Base-by-base conservation (phyloP, 2,888 invertebrate species). In the Lepidonotus clava region DNA sequence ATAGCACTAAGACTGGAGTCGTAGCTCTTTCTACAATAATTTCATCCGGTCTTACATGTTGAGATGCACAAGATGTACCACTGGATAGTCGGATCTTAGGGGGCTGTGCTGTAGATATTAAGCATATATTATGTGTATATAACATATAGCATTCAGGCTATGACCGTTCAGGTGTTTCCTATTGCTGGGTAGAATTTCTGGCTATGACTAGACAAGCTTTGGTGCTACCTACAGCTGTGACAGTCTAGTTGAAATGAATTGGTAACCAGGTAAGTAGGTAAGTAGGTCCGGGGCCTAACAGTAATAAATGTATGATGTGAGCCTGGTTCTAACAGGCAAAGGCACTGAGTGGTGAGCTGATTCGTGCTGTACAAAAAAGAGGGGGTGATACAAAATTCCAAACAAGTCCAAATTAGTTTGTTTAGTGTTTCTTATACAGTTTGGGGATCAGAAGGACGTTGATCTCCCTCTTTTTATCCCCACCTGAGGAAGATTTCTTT, bases 361-460 rank as follows among this genome's bases (percentile, higher is more conserved):
- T n/a, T n/a, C n/a, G n/a, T n/a, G n/a, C n/a, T n/a, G n/a, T n/a
- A n/a, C n/a, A n/a, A n/a, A n/a, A n/a, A n/a, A n/a, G n/a, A n/a
- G n/a, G n/a, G n/a, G n/a, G n/a, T n/a, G n/a, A n/a, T n/a, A n/a
- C n/a, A n/a, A n/a, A n/a, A 56, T 8, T 14, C 56, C 56, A 21
- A n/a, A 14, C 8, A 8, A 11, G n/a, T n/a, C 56, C 4, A n/a
- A 5, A n/a, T n/a, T n/a, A 4, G 56, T 56, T 21, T 53, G 21
- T 4, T 11, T 53, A n/a, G 11, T 67, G 28, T 4, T 18, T 18
- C 21, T 51, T 51, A 67, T 18, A 76, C 0, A 40, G 24, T 38
- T 76, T 76, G 2, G 34, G 76, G 8, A 76, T 38, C 76, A 76
- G 34, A 14, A 76, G 18, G 38, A 76, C 76, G 24, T 36, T 76